Evolutionary conservation across 64 coral and sea anemone species (phyloP).

Genomic region (Platygyra sinensis): DNA sequence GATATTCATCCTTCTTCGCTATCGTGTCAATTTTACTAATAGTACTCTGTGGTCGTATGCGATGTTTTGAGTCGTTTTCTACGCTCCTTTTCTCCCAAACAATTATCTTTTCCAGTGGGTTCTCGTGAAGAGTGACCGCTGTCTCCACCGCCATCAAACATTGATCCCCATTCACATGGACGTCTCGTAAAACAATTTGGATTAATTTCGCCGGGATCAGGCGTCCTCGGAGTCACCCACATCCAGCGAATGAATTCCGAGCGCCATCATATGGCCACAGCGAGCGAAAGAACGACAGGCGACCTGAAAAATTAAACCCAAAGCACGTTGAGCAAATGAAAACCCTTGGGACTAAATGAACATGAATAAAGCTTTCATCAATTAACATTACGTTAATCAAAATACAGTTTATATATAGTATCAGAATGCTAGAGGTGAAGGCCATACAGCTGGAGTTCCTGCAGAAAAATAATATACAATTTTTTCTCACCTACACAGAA

Average conservation of each 20-base stretch:
- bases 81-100: slow-evolving; percentile 88
- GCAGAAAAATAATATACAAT: not conserved
- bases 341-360: slow-evolving; percentile 63
- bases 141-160: slow-evolving; percentile 96
- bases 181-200: slow-evolving; percentile 27
- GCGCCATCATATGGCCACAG: slow-evolving; percentile 62
- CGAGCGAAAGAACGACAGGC: slow-evolving; percentile 10
- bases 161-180: slow-evolving; percentile 78
- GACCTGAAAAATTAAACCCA: slow-evolving; percentile 52
- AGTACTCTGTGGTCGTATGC: slow-evolving; percentile 60
- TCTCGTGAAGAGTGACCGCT: slow-evolving; percentile 81
- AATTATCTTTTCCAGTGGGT: slow-evolving; percentile 84
- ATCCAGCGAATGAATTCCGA: slow-evolving; percentile 14
- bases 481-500: slow-evolving; percentile 22
- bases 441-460: slow-evolving; percentile 26
- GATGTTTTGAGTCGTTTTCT: slow-evolving; percentile 76
- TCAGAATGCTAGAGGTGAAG: slow-evolving; percentile 48
- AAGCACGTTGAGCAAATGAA: slow-evolving; percentile 31
- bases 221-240: slow-evolving; percentile 4
- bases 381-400: slow-evolving; percentile 97
- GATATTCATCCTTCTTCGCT: slow-evolving; percentile 76
- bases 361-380: slow-evolving; percentile 98
- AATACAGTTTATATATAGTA: slow-evolving; percentile 98
- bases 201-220: slow-evolving; percentile 43
- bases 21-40: slow-evolving; percentile 76